Evolutionary conservation across 1,140 invertebrate genomes (phyloP).

Genomic region (Ceratina japonica): DNA sequence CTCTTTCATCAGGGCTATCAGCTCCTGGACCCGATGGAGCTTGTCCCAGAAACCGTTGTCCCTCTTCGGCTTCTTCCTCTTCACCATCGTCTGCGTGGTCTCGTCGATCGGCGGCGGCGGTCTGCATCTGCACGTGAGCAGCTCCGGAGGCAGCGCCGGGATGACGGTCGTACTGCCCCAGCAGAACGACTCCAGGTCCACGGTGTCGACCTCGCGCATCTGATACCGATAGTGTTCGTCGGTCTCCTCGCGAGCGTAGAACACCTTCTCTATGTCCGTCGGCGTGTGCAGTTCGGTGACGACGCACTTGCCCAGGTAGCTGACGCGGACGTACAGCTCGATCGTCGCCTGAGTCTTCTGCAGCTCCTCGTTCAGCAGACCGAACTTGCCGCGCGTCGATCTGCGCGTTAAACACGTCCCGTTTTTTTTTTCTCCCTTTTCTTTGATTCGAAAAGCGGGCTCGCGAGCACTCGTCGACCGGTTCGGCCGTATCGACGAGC

Average conservation of each 20-base stretch:
- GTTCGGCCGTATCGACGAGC: conserved; percentile 8
- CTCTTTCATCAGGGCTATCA: conserved; percentile 22
- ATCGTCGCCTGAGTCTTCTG: conserved; percentile 47
- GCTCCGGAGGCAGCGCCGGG: conserved; percentile 6
- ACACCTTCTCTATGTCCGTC: conserved; percentile 19
- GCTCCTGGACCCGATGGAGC: not conserved
- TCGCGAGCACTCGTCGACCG: not conserved
- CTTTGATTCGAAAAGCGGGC: conserved; percentile 10
- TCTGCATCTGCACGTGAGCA: conserved; percentile 47
- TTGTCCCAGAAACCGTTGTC: not conserved
- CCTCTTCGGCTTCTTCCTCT: conserved; percentile 14
- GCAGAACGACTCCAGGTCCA: conserved; percentile 45
- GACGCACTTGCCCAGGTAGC: conserved; percentile 67
- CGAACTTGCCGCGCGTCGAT: conserved; percentile 62
- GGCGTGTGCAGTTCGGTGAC: conserved; percentile 65
- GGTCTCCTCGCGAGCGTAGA: conserved; percentile 63
- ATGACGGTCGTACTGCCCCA: conserved; percentile 44
- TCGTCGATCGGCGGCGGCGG: not conserved
- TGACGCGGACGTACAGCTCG: conserved; percentile 66
- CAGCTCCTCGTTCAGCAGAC: conserved; percentile 53
- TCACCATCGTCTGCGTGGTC: not conserved
- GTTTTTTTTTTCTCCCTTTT: not conserved
- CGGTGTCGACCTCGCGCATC: conserved; percentile 55
- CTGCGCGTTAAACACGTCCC: conserved; percentile 42
- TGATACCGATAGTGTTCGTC: conserved; percentile 63